Base-by-base conservation (phyloP, 2,888 invertebrate species). In the Brenthis ino region DNA sequence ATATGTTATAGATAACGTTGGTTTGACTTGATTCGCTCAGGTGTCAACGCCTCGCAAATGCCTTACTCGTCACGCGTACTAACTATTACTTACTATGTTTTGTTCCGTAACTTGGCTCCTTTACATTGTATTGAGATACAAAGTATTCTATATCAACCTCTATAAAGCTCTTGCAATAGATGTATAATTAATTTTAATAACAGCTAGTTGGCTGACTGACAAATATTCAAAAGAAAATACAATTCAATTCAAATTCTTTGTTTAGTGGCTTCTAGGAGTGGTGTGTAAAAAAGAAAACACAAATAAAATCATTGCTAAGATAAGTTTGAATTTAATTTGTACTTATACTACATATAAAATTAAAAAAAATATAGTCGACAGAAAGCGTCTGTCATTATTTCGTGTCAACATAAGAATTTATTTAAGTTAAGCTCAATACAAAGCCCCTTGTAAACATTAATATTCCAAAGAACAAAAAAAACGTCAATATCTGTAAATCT, bases 391-490 rank as follows among this genome's bases (percentile, higher is more conserved):
- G 60, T 48, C 48, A 48, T 58, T 48, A 48, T 16, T n/a, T 13
- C 50, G 50, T n/a, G 48, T 28, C 58, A 48, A 8, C 8, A 48
- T 58, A 58, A 6, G 6, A 6, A 20, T 12, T 20, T 48, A n/a
- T 58, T 48, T 14, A 58, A 60, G n/a, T 28, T 56, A 14, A 48
- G n/a, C 60, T 33, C 16, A 60, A 28, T 43, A 43, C 11, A 43
- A 60, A 50, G 50, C 50, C 50, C 50, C 28, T 50, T n/a, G 50
- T 60, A 60, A 60, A 60, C 48, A 48, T 60, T 60, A 24, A 60
- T 28, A 58, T 24, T 48, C 24, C 58, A 48, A 50, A n/a, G 12
- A 12, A 60, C 28, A 28, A 28, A 50, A 20, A 20, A 28, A 50
- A 28, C 11, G n/a, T 28, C 28, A 6, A 50, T 28, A 60, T 14